A percentile compares a stretch with the other conserved stretches of the same genome.
phyloP scores from a whole-genome alignment of 2,113 vertebrate genomes.

The Perccottus glenii region DNA sequence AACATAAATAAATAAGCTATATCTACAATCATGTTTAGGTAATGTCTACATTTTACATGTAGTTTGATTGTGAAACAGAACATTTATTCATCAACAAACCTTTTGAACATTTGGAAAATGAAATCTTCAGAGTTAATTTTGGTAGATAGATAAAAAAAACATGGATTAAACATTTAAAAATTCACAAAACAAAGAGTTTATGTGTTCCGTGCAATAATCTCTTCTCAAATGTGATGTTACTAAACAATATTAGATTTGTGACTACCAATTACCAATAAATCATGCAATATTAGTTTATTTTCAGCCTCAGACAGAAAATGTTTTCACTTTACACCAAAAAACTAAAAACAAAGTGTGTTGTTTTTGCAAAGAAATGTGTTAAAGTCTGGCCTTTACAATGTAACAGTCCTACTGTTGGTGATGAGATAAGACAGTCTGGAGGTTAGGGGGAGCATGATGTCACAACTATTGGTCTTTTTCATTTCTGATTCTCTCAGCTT shows the following conservation, averaged over 20 bases:
- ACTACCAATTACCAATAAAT: too few species aligned
- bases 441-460: constrained; percentile 10
- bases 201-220: not conserved
- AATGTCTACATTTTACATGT: too few species aligned
- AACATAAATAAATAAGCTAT: too few species aligned
- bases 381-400: constrained; percentile 25
- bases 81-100: too few species aligned
- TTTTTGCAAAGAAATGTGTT: not conserved
- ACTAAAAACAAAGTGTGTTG: not conserved
- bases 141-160: not conserved
- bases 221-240: not conserved
- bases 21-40: too few species aligned
- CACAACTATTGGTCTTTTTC: too few species aligned
- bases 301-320: not conserved
- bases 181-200: not conserved
- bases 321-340: too few species aligned
- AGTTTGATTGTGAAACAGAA: too few species aligned
- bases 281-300: too few species aligned
- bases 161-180: not conserved
- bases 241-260: not conserved
- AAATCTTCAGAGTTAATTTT: not conserved
- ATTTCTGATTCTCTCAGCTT: too few species aligned
- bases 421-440: constrained; percentile 20
- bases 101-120: not conserved
- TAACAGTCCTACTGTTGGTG: constrained; percentile 25